phyloP scores from a whole-genome alignment of 2,797 vertebrate genomes.

The Aselliscus stoliczkanus region DNA sequence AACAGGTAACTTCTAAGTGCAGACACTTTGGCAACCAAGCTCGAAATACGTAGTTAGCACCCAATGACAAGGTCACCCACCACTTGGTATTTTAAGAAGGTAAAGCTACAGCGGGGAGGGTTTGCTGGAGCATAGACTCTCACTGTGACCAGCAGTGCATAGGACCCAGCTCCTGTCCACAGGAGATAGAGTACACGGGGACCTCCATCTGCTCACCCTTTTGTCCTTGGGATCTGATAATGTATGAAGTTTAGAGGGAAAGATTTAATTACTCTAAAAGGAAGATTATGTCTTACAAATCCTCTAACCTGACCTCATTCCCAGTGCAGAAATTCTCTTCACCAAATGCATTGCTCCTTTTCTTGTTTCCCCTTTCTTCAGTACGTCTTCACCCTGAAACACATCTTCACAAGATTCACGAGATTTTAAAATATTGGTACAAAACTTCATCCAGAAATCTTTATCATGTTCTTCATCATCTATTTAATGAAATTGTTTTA shows the following conservation, averaged over 20 bases:
- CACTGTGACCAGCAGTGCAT: neutral
- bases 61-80: neutral
- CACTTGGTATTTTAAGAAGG: neutral
- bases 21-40: neutral
- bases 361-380: neutral
- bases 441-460: neutral
- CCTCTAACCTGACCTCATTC: neutral
- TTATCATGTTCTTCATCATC: neutral
- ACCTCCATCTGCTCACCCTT: neutral
- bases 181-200: rapidly evolving
- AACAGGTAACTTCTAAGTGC: neutral
- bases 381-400: neutral
- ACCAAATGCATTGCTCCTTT: neutral
- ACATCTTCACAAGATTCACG: neutral
- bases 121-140: neutral
- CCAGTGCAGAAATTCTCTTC: neutral
- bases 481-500: neutral
- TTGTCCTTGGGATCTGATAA: neutral
- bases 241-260: neutral
- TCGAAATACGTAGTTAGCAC: neutral
- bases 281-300: neutral
- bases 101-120: neutral
- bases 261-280: neutral
- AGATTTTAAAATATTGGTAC: neutral
- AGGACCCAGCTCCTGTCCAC: neutral